These are phyloP conservation scores for Diploptera punctata DNA, from an alignment of 2,888 invertebrate genomes.

Conservation along the genomic window DNA sequence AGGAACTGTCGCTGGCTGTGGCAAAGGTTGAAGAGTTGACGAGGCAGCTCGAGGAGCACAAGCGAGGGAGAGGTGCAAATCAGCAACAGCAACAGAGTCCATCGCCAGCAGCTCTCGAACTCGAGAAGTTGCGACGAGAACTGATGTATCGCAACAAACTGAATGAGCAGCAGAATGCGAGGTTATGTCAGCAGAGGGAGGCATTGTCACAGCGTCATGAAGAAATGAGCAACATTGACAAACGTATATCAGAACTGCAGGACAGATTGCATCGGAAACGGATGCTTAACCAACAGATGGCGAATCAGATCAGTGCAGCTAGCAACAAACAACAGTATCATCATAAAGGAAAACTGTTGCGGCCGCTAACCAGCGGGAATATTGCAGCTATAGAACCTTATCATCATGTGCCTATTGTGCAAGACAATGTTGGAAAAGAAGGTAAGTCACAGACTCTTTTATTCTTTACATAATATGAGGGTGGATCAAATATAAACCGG, in stretches of 20 bases:
- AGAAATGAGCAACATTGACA: constrained; percentile 91
- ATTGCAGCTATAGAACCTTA: constrained; percentile 89
- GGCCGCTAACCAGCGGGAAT: constrained; percentile 70
- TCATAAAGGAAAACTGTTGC: constrained; percentile 53
- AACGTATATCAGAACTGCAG: constrained; percentile 92
- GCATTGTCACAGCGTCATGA: constrained; percentile 88
- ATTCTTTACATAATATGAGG: no score
- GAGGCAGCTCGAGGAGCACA: constrained; percentile 89
- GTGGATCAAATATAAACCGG: no score
- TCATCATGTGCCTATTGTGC: constrained; percentile 73
- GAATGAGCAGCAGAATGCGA: constrained; percentile 92
- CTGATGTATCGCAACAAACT: constrained; percentile 95
- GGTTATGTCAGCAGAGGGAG: constrained; percentile 87
- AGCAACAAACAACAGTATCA: constrained; percentile 53
- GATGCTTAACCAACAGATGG: constrained; percentile 78
- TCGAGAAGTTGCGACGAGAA: constrained; percentile 91
- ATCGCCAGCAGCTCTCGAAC: constrained; percentile 81
- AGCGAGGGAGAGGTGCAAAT: constrained; percentile 66
- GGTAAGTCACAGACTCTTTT: no score
- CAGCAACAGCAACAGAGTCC: constrained; percentile 57
- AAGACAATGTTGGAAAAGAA: no score
- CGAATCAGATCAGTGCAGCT: constrained; percentile 62
- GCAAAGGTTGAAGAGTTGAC: constrained; percentile 97
- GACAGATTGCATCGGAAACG: constrained; percentile 89
- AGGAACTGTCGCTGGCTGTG: constrained; percentile 95